These are phyloP conservation scores for Ciconia boyciana DNA, from an alignment of 2,113 vertebrate genomes.

Conservation along the genomic window DNA sequence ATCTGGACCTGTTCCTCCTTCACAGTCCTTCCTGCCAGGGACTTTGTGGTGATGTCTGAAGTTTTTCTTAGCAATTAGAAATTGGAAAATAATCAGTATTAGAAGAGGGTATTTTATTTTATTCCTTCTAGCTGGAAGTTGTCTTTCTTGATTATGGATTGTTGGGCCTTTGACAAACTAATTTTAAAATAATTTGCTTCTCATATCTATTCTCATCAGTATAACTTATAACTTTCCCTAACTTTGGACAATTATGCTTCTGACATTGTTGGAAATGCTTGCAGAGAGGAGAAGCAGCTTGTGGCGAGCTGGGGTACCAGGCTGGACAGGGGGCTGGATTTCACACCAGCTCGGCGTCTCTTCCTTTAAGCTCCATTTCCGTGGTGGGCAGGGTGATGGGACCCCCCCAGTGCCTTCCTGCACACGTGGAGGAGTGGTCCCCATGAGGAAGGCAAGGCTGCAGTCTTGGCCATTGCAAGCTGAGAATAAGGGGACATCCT, in stretches of 20 bases:
- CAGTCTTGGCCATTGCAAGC: rapidly evolving
- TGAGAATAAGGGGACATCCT: not conserved
- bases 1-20: not conserved
- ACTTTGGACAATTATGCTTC: no score
- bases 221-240: not conserved
- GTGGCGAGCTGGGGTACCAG: not conserved
- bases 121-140: not conserved
- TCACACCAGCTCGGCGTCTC: no score
- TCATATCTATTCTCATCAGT: not conserved
- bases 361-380: not conserved
- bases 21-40: not conserved
- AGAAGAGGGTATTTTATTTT: not conserved
- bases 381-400: not conserved
- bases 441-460: rapidly evolving
- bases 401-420: not conserved
- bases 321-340: rapidly evolving
- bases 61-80: not conserved
- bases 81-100: not conserved
- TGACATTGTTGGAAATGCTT: not conserved
- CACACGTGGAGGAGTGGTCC: rapidly evolving
- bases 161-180: not conserved
- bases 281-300: not conserved
- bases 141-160: not conserved
- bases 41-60: not conserved
- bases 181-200: not conserved